These are phyloP conservation scores for Plagiodera versicolora DNA, from an alignment of 2,888 invertebrate species.

Conservation along the genomic window DNA sequence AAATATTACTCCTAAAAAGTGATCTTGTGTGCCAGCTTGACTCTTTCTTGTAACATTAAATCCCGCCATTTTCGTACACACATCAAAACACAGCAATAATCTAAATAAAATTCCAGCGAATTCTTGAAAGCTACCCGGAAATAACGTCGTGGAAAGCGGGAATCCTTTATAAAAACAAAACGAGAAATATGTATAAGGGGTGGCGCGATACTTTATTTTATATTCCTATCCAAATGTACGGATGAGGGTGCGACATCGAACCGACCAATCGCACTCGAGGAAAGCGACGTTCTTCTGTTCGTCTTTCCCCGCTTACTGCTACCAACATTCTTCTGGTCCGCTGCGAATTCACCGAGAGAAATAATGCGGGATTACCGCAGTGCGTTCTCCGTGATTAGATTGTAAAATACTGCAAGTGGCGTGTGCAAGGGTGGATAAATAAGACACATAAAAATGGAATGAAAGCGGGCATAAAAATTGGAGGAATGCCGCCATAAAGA, in stretches of 20 bases:
- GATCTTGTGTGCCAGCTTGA: too few relatives aligned
- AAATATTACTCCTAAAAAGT: too few relatives aligned
- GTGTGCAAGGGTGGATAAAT: slow-evolving; percentile 58
- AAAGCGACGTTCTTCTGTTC: slow-evolving; percentile 12
- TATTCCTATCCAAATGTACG: slow-evolving; percentile 55
- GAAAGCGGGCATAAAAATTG: slow-evolving; percentile 57
- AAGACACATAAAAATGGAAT: slow-evolving; percentile 58
- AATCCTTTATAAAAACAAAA: slow-evolving; percentile 50
- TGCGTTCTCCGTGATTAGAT: slow-evolving; percentile 60
- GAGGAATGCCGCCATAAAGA: slow-evolving; percentile 53
- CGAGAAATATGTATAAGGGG: slow-evolving; percentile 51
- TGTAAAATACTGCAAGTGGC: slow-evolving; percentile 60
- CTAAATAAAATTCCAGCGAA: slow-evolving; percentile 38
- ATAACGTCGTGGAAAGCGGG: slow-evolving; percentile 50
- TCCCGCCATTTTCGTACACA: neutral
- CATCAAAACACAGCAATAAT: slow-evolving; percentile 27
- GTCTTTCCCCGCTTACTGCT: slow-evolving; percentile 19
- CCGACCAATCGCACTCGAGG: slow-evolving; percentile 26
- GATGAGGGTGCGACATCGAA: slow-evolving; percentile 47
- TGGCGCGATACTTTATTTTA: slow-evolving; percentile 54
- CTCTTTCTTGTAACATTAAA: too few relatives aligned
- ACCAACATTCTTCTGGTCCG: slow-evolving; percentile 29
- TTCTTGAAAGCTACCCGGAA: slow-evolving; percentile 45
- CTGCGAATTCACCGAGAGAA: slow-evolving; percentile 55
- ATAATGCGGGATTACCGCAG: slow-evolving; percentile 58